Evolutionary conservation across 2,888 invertebrate genomes (phyloP), one percentile per base, ranked within the genome.

Genomic region (Oscheius sp.): DNA sequence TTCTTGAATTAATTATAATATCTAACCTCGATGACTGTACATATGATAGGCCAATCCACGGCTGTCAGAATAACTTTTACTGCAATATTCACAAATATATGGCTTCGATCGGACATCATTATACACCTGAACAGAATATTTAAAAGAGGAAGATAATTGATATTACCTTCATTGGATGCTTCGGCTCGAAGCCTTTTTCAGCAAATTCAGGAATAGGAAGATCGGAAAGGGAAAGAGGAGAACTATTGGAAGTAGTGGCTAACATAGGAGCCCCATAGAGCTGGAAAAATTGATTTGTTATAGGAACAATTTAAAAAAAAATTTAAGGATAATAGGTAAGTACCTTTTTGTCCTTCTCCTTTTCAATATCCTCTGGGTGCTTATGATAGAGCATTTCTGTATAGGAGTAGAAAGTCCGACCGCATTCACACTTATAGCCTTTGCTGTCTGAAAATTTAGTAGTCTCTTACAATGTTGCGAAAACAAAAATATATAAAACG

Each of bases 21-120:
- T 2, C 30, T n/a, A 47, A 69, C 76, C 77, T 57, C 80, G 45
- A 61, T 80, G 80, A 32, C 75, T 73, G 73, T 82, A 82, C 84
- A 85, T 85, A 68, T 85, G 85, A 64, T 82, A 80, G 6, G 84
- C 83, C 14, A 85, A 72, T 62, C 77, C 78, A 30, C 85, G 74
- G 59, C 74, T 80, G 66, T 77, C 77, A 2, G 84, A 68, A 68
- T 85, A 85, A 64, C 82, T 82, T 64, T 85, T 85, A 6, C 81
- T 81, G 69, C 85, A 85, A 66, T 86, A 85, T 61, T 85, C 84
- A 56, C 85, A 85, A 66, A 86, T 85, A 73, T 85, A 85, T 6
- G 85, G 83, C 61, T 80, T 79, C 4, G 77, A 74, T 22, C 85
- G 81, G 30, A 83, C 77, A 51, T 85, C 85, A 28, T 75, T 80